Base-by-base conservation (phyloP, 1,140 invertebrate species). In the Drosophila azteca region DNA sequence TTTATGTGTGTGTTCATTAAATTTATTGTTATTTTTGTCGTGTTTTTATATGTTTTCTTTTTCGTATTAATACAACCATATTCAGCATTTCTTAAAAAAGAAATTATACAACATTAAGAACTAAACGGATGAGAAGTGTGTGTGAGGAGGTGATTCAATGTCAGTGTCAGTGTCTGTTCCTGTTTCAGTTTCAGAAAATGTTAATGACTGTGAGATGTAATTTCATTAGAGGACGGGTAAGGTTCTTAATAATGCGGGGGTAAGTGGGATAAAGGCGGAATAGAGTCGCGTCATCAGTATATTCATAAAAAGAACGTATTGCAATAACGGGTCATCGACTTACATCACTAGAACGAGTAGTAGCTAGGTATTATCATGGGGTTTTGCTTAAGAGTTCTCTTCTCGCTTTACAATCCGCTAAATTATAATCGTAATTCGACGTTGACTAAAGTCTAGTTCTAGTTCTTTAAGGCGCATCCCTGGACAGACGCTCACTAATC, bases 151-250 rank as follows among this genome's bases (percentile, higher is more conserved):
- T 50, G 41, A 6, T 15, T 54, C 3, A 20, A n/a, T n/a, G n/a
- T n/a, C n/a, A 20, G 17, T 20, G 17, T 20, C 17, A 20, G 17
- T 20, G 17, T 20, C 17, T 20, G 17, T 20, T 20, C 17, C 17
- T 20, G 17, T 17, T 11, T 70, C 41, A 11, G 44, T 41, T 43
- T 35, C 22, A 2, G 7, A 22, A 51, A 60, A n/a, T 75, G 65
- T 62, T 53, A 29, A 69, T 73, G 73, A 73, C 43, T 77, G 57
- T 31, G 59, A 64, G 31, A 65, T 80, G 59, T 87, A 76, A 87
- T 88, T 87, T 82, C 39, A 87, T 78, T 88, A 71, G 53, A 88
- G 82, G 82, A 87, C 82, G 82, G 80, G 73, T 61, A 53, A 13
- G 53, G 52, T 20, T 29, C 22, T 39, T 13, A 39, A 39, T 11